A percentile compares a stretch with the other conserved stretches of the same genome.
Conservation (phyloP, 2,888 invertebrate species). For the Drosophila mercatorum region DNA sequence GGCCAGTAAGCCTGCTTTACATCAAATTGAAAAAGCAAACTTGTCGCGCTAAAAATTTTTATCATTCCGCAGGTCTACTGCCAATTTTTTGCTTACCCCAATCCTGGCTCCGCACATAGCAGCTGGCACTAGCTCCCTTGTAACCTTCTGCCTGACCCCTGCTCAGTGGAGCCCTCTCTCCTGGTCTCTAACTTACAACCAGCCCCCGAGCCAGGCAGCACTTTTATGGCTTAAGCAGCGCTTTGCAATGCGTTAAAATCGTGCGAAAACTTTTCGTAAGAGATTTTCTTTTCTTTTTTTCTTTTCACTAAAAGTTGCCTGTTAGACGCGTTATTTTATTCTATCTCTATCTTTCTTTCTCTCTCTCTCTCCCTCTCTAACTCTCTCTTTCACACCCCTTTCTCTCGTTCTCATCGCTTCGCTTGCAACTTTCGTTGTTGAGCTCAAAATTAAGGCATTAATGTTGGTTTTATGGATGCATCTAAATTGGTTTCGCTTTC, state of each 20-base stretch:
- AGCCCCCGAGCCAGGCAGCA: constrained; percentile 13
- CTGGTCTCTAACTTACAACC: background rate
- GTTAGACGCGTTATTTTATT: constrained; percentile 19
- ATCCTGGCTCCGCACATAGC: constrained; percentile 42
- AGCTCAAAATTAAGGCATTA: constrained; percentile 75
- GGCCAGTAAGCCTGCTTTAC: constrained; percentile 43
- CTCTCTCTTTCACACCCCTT: background rate
- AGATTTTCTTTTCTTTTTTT: constrained; percentile 47
- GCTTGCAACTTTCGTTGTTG: constrained; percentile 61
- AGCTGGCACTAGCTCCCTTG: constrained; percentile 47
- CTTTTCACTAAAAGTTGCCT: constrained; percentile 38
- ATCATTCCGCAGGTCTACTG: constrained; percentile 70
- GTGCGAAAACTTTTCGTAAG: constrained; percentile 62
- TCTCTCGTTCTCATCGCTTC: constrained; percentile 11
- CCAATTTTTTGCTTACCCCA: constrained; percentile 61
- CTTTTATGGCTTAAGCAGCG: constrained; percentile 64
- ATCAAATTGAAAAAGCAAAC: constrained; percentile 71
- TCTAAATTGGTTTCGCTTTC: constrained; percentile 60
- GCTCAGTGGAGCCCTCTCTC: background rate
- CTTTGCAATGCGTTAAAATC: constrained; percentile 69
- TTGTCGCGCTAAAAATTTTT: constrained; percentile 69
- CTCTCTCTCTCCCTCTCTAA: background rate
- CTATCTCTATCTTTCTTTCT: background rate
- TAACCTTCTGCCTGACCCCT: constrained; percentile 19
- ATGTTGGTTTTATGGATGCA: constrained; percentile 75